Percentiles rank a stretch among this genome's conserved stretches.
phyloP scores from a whole-genome alignment of 2,797 vertebrate genomes.

The Poecile montanus region DNA sequence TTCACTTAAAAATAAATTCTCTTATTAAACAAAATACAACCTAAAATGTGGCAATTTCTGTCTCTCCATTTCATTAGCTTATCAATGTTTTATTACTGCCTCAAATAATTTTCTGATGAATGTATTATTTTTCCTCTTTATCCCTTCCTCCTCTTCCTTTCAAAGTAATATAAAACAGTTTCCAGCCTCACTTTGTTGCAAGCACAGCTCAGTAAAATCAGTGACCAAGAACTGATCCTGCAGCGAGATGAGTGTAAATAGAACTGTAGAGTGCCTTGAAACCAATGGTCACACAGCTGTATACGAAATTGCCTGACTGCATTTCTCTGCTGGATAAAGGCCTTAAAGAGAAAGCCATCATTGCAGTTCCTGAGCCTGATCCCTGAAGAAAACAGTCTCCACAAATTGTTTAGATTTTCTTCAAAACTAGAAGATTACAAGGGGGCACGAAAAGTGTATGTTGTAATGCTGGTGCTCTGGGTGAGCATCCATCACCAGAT shows the following conservation, averaged over 20 bases:
- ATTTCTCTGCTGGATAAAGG: neutral
- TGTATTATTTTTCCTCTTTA: neutral
- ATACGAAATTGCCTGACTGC: neutral
- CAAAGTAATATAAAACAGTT: neutral
- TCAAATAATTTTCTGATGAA: constrained; percentile 22
- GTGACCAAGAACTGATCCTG: neutral
- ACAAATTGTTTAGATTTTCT: neutral
- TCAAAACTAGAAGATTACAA: neutral
- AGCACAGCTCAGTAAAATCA: neutral
- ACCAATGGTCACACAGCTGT: neutral
- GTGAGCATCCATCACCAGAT: neutral
- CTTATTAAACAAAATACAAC: constrained; percentile 41
- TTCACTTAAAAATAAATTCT: constrained; percentile 50
- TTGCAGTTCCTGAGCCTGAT: neutral
- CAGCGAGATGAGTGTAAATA: neutral
- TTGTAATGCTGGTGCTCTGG: neutral
- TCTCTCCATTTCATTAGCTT: constrained; percentile 9
- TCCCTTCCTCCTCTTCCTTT: neutral
- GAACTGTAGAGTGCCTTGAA: neutral
- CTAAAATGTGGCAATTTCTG: neutral
- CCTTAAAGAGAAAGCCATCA: neutral
- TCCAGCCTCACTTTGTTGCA: neutral
- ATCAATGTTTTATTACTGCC: neutral
- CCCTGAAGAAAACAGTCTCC: neutral
- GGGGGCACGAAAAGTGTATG: neutral